These are phyloP conservation scores for Cyanistes caeruleus DNA, from an alignment of 2,113 vertebrate genomes.

Conservation along the genomic window DNA sequence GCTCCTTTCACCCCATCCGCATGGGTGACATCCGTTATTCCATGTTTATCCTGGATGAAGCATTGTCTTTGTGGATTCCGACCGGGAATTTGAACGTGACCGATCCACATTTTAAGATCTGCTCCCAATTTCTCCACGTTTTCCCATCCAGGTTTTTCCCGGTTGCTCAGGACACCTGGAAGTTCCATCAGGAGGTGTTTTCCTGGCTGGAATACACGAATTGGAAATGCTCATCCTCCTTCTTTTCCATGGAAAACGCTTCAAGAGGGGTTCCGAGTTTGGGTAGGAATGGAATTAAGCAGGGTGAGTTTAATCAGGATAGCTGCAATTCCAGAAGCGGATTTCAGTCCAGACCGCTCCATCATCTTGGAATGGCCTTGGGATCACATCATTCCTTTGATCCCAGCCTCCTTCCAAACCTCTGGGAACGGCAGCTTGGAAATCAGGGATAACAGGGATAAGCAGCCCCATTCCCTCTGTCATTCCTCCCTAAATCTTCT, in stretches of 20 bases:
- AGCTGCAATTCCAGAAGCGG: neutral
- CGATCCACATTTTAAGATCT: neutral
- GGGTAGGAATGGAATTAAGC: rapidly evolving
- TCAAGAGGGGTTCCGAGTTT: rapidly evolving
- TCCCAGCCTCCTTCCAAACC: neutral
- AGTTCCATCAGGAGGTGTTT: neutral
- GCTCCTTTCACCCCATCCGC: rapidly evolving
- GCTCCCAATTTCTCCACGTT: rapidly evolving
- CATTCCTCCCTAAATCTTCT: neutral
- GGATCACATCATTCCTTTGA: neutral
- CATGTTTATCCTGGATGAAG: neutral
- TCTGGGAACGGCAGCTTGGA: neutral
- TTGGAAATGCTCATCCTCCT: neutral
- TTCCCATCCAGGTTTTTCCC: neutral
- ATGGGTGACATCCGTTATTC: neutral
- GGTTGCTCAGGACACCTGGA: rapidly evolving
- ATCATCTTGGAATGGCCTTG: neutral
- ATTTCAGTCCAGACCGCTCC: neutral
- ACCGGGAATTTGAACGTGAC: rapidly evolving
- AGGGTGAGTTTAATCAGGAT: rapidly evolving
- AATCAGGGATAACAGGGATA: neutral
- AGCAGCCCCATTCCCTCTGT: neutral
- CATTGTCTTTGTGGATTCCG: neutral
- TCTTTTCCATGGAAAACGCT: neutral
- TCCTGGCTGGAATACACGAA: neutral